Evolutionary conservation across 2,797 vertebrate species (phyloP).

Genomic region (Chelonia mydas): DNA sequence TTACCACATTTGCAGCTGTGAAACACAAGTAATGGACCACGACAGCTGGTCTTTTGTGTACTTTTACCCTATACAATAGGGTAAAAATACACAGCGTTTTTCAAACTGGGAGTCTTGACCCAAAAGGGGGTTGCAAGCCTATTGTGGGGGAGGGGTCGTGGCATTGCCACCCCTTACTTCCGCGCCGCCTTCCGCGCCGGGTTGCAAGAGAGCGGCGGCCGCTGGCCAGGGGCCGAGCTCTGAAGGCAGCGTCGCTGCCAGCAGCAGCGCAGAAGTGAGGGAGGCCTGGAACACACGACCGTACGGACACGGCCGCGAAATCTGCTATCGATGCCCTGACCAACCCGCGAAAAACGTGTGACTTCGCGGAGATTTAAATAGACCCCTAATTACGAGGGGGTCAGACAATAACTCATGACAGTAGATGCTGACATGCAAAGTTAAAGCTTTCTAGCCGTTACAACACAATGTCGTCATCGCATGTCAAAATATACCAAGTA

Average conservation of each 20-base stretch:
- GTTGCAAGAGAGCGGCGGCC: neutral
- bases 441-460: neutral
- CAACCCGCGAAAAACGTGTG: neutral
- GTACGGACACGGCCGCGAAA: too few species aligned
- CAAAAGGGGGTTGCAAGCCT: neutral
- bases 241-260: too few species aligned
- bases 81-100: too few species aligned
- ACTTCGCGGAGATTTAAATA: neutral
- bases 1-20: neutral
- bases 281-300: too few species aligned
- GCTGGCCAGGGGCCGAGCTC: too few species aligned
- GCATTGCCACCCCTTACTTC: neutral
- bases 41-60: too few species aligned
- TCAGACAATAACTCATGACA: neutral
- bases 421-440: neutral
- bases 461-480: neutral
- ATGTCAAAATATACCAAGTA: neutral
- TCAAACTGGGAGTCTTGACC: neutral
- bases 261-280: too few species aligned
- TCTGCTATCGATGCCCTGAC: too few species aligned
- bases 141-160: fast-evolving
- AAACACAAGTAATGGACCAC: too few species aligned
- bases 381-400: too few species aligned
- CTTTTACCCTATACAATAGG: too few species aligned
- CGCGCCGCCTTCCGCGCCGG: neutral